These are phyloP conservation scores for Phenganax subtilis DNA, from an alignment of 92 coral and sea anemone species.

Conservation along the genomic window DNA sequence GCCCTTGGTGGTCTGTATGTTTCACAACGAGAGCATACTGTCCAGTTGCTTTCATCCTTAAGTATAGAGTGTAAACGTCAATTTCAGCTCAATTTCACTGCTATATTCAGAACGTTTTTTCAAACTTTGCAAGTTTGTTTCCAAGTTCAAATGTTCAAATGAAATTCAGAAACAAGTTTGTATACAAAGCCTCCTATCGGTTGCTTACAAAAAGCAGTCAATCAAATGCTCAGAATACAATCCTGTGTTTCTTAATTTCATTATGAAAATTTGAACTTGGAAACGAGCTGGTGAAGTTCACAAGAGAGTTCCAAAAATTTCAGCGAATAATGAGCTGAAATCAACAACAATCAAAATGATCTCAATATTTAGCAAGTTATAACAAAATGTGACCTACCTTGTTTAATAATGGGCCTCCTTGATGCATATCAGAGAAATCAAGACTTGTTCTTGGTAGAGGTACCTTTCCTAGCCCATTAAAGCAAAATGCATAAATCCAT, in stretches of 20 bases:
- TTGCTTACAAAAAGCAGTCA: background rate
- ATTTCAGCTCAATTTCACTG: background rate
- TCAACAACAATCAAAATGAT: too few relatives aligned
- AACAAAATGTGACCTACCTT: conserved; percentile 9
- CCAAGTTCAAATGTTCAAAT: background rate
- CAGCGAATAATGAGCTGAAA: too few relatives aligned
- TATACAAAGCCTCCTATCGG: background rate
- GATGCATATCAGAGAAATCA: conserved; percentile 93
- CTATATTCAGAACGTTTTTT: too few relatives aligned
- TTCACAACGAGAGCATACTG: conserved; percentile 92
- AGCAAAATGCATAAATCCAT: background rate
- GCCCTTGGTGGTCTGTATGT: conserved; percentile 98
- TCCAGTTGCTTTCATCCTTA: conserved; percentile 79
- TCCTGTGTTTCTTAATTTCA: too few relatives aligned
- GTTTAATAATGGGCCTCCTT: conserved; percentile 38
- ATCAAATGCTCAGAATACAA: background rate
- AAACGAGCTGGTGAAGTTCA: too few relatives aligned
- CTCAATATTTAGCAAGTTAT: too few relatives aligned
- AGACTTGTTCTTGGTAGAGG: conserved; percentile 82
- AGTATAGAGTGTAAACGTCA: conserved; percentile 7
- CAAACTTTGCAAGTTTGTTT: too few relatives aligned
- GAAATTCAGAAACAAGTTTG: background rate
- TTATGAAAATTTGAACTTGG: too few relatives aligned
- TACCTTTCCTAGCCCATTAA: conserved; percentile 62
- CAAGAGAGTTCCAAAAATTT: too few relatives aligned